Evolutionary conservation across 2,113 vertebrate genomes (phyloP).

Genomic region (Kobus ellipsiprymnus): DNA sequence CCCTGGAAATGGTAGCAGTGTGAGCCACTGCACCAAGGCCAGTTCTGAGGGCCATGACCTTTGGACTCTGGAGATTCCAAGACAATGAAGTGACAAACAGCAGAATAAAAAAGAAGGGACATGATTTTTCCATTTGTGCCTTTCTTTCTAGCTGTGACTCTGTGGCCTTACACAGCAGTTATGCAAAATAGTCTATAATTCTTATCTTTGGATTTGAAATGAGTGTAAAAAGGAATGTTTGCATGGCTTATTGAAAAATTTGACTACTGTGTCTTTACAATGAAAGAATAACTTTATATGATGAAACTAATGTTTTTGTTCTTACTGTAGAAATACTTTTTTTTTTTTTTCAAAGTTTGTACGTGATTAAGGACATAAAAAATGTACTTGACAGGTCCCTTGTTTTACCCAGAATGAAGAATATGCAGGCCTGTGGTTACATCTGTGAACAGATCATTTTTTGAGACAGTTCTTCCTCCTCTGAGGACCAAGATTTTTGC

Average conservation of each 20-base stretch:
- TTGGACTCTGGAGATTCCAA: neutral
- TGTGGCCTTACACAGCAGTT: neutral
- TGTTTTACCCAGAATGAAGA: neutral
- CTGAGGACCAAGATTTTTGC: neutral
- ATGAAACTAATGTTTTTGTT: neutral
- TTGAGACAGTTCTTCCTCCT: neutral
- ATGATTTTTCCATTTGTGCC: neutral
- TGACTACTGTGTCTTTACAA: neutral
- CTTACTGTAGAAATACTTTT: slow-evolving; percentile 2
- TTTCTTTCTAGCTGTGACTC: slow-evolving; percentile 36
- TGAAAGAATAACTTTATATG: neutral
- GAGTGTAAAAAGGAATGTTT: slow-evolving; percentile 1
- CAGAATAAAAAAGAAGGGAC: neutral
- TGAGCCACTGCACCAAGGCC: neutral
- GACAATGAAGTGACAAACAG: neutral
- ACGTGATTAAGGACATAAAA: neutral
- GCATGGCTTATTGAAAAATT: neutral
- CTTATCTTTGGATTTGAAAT: slow-evolving; percentile 35
- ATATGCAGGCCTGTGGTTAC: neutral
- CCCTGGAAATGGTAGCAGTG: neutral
- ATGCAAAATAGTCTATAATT: neutral
- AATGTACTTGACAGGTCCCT: neutral
- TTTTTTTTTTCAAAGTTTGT: neutral
- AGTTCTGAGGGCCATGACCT: neutral
- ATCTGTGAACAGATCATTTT: neutral